phyloP scores from a whole-genome alignment of 2,113 vertebrate species.

The Nipponia nippon region DNA sequence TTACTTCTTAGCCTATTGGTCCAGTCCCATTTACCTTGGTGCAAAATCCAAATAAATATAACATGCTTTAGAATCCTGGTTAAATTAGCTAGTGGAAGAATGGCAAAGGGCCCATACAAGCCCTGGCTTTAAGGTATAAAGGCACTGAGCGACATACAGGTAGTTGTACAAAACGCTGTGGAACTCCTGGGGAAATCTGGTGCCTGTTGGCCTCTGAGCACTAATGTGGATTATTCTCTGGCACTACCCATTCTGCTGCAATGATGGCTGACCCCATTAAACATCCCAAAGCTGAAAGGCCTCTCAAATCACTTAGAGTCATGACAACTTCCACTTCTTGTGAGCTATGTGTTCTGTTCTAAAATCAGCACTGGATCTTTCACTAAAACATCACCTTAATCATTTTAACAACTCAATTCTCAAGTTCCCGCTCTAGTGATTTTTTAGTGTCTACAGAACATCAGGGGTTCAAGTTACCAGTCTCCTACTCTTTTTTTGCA shows the following conservation, averaged over 20 bases:
- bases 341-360: neutral
- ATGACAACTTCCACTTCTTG: neutral
- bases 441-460: neutral
- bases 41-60: neutral
- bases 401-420: neutral
- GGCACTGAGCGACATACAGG: neutral
- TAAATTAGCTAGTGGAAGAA: neutral
- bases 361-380: neutral
- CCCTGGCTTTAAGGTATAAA: neutral
- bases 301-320: neutral
- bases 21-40: neutral
- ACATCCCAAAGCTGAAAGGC: neutral
- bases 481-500: neutral
- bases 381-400: neutral
- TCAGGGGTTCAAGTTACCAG: neutral
- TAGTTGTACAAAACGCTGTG: neutral
- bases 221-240: neutral
- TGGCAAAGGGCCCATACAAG: neutral
- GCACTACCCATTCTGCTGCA: neutral
- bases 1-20: neutral
- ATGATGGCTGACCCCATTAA: neutral
- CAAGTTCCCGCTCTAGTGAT: neutral
- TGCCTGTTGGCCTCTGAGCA: neutral
- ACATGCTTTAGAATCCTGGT: neutral
- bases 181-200: neutral